These are phyloP conservation scores for Cydia strobilella DNA, from an alignment of 1,140 invertebrate genomes.

Conservation along the genomic window DNA sequence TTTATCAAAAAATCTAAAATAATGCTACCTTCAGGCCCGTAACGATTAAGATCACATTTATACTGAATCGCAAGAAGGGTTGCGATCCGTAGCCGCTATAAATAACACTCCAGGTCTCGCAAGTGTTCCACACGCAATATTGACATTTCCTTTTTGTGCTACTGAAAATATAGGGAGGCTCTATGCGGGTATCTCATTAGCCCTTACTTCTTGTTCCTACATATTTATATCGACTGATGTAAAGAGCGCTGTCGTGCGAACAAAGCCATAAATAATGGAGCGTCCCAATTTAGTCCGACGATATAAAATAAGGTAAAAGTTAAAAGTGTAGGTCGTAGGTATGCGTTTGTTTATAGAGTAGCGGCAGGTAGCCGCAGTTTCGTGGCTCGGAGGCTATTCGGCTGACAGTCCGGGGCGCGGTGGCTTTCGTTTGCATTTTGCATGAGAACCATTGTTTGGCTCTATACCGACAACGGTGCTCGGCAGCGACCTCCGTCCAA, in stretches of 20 bases:
- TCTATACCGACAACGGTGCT: constrained; percentile 40
- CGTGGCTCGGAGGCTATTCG: constrained; percentile 38
- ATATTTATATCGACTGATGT: constrained; percentile 29
- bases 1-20: no score
- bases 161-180: constrained; percentile 43
- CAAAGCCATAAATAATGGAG: constrained; percentile 39
- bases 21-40: not conserved
- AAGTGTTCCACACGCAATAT: constrained; percentile 45
- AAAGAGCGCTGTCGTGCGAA: constrained; percentile 33
- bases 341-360: constrained; percentile 43
- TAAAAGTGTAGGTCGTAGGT: constrained; percentile 34
- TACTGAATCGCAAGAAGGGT: not conserved
- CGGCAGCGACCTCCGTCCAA: constrained; percentile 16
- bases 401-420: constrained; percentile 30
- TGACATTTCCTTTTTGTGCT: constrained; percentile 47
- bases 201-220: constrained; percentile 36
- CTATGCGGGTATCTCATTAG: constrained; percentile 40
- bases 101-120: not conserved
- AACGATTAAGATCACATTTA: not conserved
- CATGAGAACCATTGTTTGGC: constrained; percentile 52
- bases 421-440: constrained; percentile 53
- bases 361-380: constrained; percentile 43
- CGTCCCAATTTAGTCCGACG: constrained; percentile 35
- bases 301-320: constrained; percentile 34
- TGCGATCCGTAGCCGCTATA: not conserved